Evolutionary conservation across 2,113 vertebrate species (phyloP), one percentile per base, ranked within the genome.

Genomic region (Amblyopsis rosae): DNA sequence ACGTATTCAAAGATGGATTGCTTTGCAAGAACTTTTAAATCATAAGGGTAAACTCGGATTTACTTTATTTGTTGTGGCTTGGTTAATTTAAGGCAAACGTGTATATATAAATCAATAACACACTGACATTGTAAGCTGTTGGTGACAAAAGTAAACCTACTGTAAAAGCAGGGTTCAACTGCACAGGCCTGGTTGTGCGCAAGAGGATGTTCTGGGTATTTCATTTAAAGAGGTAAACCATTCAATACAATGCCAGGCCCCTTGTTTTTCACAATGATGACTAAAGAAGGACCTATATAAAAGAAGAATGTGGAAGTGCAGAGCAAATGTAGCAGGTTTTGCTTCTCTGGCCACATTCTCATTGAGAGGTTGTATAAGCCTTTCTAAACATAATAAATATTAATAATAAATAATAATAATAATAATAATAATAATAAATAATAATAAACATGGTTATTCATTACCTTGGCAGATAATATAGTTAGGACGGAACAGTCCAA

Each of bases 401-500:
- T n/a, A n/a, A n/a, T n/a, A n/a, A n/a, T n/a, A n/a, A n/a, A n/a
- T n/a, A n/a, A n/a, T n/a, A n/a, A n/a, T n/a, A n/a, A n/a, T n/a
- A n/a, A n/a, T n/a, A n/a, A n/a, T n/a, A n/a, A n/a, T n/a, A n/a
- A n/a, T n/a, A n/a, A n/a, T n/a, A n/a, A n/a, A n/a, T n/a, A n/a
- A n/a, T n/a, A n/a, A n/a, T 70, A 67, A 63, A 46, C 53, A n/a
- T 10, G 75, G 66, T 70, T 71, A 77, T 63, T 77, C 65, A 73
- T 81, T 65, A 80, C 55, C 48, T 32, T 47, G 54, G 60, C 61
- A 70, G 1, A 75, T 72, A 72, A 72, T 60, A 63, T 49, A 57
- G 35, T 41, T 32, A 35, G 64, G 12, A 3, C 61, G 80, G 72
- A 75, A 69, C 41, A n/a, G 55, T 85, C 60, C 68, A 59, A 66